A percentile compares a stretch with the other conserved stretches of the same genome.
Conservation (phyloP, 2,797 vertebrate species). For the Alca torda region DNA sequence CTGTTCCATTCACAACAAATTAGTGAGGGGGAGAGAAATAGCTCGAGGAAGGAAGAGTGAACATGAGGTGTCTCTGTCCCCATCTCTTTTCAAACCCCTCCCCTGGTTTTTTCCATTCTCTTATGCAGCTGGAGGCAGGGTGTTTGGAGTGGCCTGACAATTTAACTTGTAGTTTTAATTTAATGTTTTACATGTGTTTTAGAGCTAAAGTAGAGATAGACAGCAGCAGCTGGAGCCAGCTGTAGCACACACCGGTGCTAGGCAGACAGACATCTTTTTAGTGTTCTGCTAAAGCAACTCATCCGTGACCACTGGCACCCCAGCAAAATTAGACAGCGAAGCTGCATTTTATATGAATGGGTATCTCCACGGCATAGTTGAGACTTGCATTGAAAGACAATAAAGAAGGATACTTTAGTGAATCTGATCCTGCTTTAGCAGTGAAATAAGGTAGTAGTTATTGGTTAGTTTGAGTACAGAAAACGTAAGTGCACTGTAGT, state of each 20-base stretch:
- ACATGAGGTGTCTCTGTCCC: background rate
- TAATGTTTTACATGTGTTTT: constrained; percentile 27
- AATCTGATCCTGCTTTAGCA: background rate
- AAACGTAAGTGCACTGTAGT: background rate
- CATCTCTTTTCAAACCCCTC: background rate
- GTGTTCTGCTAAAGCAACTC: background rate
- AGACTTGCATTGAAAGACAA: constrained; percentile 70
- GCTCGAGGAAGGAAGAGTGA: background rate
- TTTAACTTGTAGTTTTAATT: constrained; percentile 24
- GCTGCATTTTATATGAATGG: background rate
- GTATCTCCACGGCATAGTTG: constrained; percentile 35
- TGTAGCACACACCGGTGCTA: background rate
- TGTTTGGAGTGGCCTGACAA: background rate
- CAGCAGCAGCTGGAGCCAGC: constrained; percentile 15
- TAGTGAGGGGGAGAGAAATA: background rate
- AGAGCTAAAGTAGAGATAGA: background rate
- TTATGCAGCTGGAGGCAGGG: background rate
- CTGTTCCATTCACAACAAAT: background rate
- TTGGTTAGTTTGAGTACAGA: background rate
- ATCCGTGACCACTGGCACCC: background rate
- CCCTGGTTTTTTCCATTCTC: background rate
- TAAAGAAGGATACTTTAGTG: background rate
- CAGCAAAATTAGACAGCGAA: background rate
- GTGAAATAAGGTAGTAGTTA: background rate
- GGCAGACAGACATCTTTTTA: background rate